Evolutionary conservation across 2,888 invertebrate genomes (phyloP), one percentile per base, ranked within the genome.

Genomic region (Incurvaria masculella): DNA sequence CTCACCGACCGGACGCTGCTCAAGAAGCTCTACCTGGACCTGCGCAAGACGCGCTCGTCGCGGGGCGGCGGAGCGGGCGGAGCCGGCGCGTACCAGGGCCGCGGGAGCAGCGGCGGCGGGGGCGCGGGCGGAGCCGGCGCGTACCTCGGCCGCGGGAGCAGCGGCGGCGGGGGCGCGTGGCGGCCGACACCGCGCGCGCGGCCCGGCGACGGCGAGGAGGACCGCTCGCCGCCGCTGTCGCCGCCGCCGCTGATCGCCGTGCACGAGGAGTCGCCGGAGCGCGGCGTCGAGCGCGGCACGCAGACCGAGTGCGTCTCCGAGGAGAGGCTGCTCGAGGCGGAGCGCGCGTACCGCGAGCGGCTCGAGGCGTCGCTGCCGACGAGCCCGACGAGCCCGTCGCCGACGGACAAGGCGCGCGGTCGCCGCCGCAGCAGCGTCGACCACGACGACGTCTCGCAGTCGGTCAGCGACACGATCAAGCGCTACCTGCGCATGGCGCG

Each of bases 391-490:
- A 69, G 75, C 26, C 73, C 71, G 38, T 65, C 71, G 16, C 63
- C 69, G 2, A 54, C 49, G 46, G 76, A 65, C 46, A 63, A 72
- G 17, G 68, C 69, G 46, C 64, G 71, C 6, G 61, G 71, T 50
- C 73, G 88, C 6, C 81, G 91, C 42, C 83, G 88, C 57, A 89
- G 89, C 57, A 89, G 90, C 62, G 87, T 91, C 14, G 91, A 91
- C 61, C 87, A 91, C 64, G 91, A 91, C 59, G 91, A 91, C 61
- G 86, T 91, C 1, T 91, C 91, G 0, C 91, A 91, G 52, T 92
- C 91, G 1, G 92, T 93, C 21, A 89, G 91, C 61, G 91, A 92
- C 61, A 92, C 91, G 0, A 91, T 93, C 51, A 92, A 92, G 66
- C 79, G 92, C 10, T 93, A 93, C 65, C 69, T 93, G 45, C 79